Conservation (phyloP, 1,140 invertebrate species). For the Dendrolimus punctatus region DNA sequence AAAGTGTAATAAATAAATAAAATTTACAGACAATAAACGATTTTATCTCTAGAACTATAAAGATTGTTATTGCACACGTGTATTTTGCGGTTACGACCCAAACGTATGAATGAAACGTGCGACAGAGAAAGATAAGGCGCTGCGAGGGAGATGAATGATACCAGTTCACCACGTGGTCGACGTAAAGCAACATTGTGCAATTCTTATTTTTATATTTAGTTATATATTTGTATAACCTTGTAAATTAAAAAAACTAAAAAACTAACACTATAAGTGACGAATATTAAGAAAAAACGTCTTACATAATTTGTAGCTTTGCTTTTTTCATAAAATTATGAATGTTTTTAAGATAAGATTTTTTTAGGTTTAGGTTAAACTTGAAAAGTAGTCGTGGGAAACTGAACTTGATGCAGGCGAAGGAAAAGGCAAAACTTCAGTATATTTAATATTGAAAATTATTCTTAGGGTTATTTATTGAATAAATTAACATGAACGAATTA, state of each 20-base stretch:
- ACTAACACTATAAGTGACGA: too few relatives aligned
- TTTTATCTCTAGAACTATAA: constrained; percentile 62
- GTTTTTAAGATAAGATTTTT: background rate
- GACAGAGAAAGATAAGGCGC: constrained; percentile 31
- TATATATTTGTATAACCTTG: constrained; percentile 1
- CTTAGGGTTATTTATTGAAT: too few relatives aligned
- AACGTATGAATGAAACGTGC: constrained; percentile 57
- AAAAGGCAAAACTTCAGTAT: too few relatives aligned
- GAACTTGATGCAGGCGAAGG: too few relatives aligned
- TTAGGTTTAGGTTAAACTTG: too few relatives aligned
- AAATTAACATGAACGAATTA: too few relatives aligned
- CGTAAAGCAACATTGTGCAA: constrained; percentile 44
- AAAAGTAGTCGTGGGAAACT: too few relatives aligned
- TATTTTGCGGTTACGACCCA: constrained; percentile 54
- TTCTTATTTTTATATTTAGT: constrained; percentile 31
- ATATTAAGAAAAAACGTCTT: too few relatives aligned
- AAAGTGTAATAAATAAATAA: constrained; percentile 65
- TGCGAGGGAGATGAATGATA: constrained; percentile 35
- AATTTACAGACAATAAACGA: constrained; percentile 58
- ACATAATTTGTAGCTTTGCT: too few relatives aligned
- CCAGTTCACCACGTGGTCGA: constrained; percentile 58
- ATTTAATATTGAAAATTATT: too few relatives aligned
- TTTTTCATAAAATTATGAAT: too few relatives aligned
- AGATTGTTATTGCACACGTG: constrained; percentile 62
- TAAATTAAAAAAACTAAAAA: background rate